Conservation (phyloP, 2,888 invertebrate genomes). For the Hemistola chrysoprasaria region DNA sequence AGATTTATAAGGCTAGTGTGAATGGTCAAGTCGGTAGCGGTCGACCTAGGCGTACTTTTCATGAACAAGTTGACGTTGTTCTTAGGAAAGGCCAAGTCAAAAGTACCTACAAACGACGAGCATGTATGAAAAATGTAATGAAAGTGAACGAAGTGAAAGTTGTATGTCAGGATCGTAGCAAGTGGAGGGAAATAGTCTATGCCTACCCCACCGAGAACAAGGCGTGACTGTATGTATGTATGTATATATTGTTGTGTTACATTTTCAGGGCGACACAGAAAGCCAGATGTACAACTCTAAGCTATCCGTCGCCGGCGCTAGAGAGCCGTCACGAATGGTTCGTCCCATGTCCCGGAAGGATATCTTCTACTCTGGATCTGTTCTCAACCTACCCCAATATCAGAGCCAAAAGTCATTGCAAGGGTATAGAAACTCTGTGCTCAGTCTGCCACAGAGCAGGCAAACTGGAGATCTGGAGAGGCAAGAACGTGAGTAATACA, state of each 20-base stretch:
- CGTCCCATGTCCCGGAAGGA: constrained; percentile 97
- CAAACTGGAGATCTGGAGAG: constrained; percentile 85
- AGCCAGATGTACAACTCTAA: constrained; percentile 87
- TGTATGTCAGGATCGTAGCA: too few relatives aligned
- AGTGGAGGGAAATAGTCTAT: too few relatives aligned
- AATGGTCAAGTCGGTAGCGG: too few relatives aligned
- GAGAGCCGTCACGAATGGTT: constrained; percentile 84
- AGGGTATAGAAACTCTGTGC: constrained; percentile 94
- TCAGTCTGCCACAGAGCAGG: constrained; percentile 89
- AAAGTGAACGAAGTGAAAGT: too few relatives aligned
- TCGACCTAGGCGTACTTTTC: too few relatives aligned
- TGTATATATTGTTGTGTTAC: background rate
- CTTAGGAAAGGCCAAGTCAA: too few relatives aligned
- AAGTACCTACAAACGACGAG: too few relatives aligned
- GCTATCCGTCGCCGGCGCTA: constrained; percentile 78
- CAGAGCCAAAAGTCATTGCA: constrained; percentile 95
- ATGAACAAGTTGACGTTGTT: too few relatives aligned
- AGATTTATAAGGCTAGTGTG: too few relatives aligned
- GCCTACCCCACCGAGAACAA: too few relatives aligned
- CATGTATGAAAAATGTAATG: too few relatives aligned
- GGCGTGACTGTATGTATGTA: too few relatives aligned
- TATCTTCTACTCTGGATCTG: constrained; percentile 98
- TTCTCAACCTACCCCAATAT: constrained; percentile 95
- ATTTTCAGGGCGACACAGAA: constrained; percentile 81
- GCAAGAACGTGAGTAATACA: constrained; percentile 83